Evolutionary conservation across 2,113 vertebrate species (phyloP).

Genomic region (Coracopsis vasa): DNA sequence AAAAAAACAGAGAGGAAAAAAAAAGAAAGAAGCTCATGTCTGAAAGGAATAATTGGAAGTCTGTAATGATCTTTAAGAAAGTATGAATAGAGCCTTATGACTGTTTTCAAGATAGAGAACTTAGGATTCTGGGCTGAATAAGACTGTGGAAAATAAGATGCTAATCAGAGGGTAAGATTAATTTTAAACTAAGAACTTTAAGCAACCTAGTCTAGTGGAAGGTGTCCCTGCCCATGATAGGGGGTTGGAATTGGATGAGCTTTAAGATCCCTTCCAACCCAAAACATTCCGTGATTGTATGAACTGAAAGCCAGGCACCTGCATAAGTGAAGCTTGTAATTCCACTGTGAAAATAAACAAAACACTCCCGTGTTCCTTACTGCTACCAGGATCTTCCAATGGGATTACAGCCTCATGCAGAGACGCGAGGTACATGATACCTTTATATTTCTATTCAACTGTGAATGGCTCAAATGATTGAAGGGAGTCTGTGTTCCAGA

Average conservation of each 20-base stretch:
- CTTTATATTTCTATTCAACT: neutral
- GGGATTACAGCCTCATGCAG: neutral
- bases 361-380: neutral
- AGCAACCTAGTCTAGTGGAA: neutral
- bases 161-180: conserved; percentile 8
- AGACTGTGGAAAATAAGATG: neutral
- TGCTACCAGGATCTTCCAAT: neutral
- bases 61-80: conserved; percentile 2
- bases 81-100: conserved; percentile 31
- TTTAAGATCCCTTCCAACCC: neutral
- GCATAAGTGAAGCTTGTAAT: neutral
- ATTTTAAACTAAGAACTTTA: neutral
- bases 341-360: neutral
- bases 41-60: conserved; percentile 37
- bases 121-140: neutral
- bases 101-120: conserved; percentile 32
- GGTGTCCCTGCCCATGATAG: neutral
- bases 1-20: neutral
- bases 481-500: conserved; percentile 12
- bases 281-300: neutral
- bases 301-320: neutral
- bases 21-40: neutral
- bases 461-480: neutral
- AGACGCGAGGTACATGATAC: neutral
- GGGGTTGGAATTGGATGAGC: rapidly evolving